Evolutionary conservation across 2,113 vertebrate genomes (phyloP), one percentile per base, ranked within the genome.

Genomic region (Rhynchopsitta pachyrhyncha): DNA sequence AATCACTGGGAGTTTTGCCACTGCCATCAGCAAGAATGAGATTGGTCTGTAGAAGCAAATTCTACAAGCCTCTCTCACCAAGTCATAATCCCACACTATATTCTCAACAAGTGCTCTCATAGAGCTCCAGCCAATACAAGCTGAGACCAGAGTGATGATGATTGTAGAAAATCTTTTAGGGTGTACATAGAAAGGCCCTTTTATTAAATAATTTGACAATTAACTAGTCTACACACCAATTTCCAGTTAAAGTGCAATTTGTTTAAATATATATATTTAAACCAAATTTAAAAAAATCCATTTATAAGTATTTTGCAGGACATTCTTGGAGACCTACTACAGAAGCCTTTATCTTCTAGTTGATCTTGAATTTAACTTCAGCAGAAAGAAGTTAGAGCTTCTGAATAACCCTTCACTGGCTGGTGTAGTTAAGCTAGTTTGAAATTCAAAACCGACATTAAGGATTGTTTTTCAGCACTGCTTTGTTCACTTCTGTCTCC

Each of bases 61-160:
- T 60, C 64, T 92, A 44, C n/a, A 53, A 47, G 42, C n/a, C 50
- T 91, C 55, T 63, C 44, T 90, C 41, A 10, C 17, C 57, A 37
- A 25, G 82, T 82, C 77, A 73, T 52, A 97, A 96, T 93, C 89
- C 86, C 80, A 76, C 76, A 15, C 75, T 79, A 3, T 60, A 31
- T 94, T 88, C 47, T 63, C 93, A 96, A 71, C 94, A 71, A 94
- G 76, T 71, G 75, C 82, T 73, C 76, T 77, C 19, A 63, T 0
- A 76, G 93, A 94, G 88, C 89, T 64, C 64, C 83, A 91, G 96
- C 95, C 95, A 94, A 71, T 9, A 46, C 86, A 88, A 93, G 93
- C 96, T 88, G 88, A 75, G 88, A 86, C 64, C 71, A 64, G 76
- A 91, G 86, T 41, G 90, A 28, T 59, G 91, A n/a, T 69, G 93